Evolutionary conservation across 1,140 invertebrate species (phyloP).

Genomic region (Lordiphosa stackelbergi): DNA sequence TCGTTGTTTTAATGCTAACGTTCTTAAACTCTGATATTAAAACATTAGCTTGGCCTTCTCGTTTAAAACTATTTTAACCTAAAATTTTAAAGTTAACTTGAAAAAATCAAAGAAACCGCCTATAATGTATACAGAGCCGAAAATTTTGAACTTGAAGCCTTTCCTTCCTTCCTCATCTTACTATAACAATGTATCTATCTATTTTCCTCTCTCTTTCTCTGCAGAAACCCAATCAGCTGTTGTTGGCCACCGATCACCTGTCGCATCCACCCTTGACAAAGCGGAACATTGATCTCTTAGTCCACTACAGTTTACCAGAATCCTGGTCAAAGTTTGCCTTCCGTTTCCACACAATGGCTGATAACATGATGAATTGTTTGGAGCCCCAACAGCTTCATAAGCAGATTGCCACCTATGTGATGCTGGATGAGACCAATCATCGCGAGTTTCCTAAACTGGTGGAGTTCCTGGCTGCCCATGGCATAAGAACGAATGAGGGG

Average conservation of each 20-base stretch:
- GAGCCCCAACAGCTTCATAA: too few relatives aligned
- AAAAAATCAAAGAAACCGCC: too few relatives aligned
- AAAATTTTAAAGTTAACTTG: too few relatives aligned
- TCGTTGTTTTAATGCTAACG: too few relatives aligned
- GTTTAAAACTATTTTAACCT: too few relatives aligned
- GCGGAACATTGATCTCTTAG: slow-evolving; percentile 30
- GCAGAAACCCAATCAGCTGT: slow-evolving; percentile 26
- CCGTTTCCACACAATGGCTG: slow-evolving; percentile 33
- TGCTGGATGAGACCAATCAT: slow-evolving; percentile 37
- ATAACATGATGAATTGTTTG: slow-evolving; percentile 32
- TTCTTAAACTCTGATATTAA: too few relatives aligned
- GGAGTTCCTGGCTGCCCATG: slow-evolving; percentile 24
- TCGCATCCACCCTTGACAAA: neutral
- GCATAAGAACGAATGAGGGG: neutral
- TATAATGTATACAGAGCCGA: too few relatives aligned
- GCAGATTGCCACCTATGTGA: slow-evolving; percentile 6
- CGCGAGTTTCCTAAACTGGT: slow-evolving; percentile 12
- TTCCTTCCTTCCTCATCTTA: neutral
- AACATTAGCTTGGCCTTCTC: too few relatives aligned
- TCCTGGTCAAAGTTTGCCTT: slow-evolving; percentile 33
- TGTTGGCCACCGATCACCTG: slow-evolving; percentile 24
- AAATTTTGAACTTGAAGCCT: too few relatives aligned
- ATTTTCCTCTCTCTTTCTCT: neutral
- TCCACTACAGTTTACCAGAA: slow-evolving; percentile 41
- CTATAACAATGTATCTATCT: neutral